These are phyloP conservation scores for Melanitta fusca DNA, from an alignment of 2,797 vertebrate genomes.

Conservation along the genomic window DNA sequence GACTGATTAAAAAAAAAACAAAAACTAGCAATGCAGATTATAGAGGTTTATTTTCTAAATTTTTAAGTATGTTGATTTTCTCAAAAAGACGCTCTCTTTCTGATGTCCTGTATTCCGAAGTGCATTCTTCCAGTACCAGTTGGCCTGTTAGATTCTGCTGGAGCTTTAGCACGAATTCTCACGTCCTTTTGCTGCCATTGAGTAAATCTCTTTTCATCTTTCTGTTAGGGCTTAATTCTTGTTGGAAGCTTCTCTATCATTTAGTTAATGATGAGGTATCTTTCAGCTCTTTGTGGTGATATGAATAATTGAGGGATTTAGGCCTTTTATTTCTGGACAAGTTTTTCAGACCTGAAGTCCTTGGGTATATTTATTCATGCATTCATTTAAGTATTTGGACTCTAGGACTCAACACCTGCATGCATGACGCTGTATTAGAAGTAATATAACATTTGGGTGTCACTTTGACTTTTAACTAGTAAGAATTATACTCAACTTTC, in stretches of 20 bases:
- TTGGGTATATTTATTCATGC: neutral
- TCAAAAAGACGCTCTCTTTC: neutral
- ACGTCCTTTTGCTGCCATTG: neutral
- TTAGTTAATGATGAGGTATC: neutral
- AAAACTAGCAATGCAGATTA: neutral
- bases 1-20: too few species aligned
- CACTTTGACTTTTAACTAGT: neutral
- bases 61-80: neutral
- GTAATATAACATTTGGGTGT: neutral
- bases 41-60: neutral
- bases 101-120: neutral
- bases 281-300: neutral
- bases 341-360: neutral
- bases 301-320: neutral
- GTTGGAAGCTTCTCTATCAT: neutral
- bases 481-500: rapidly evolving
- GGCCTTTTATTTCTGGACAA: neutral
- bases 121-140: neutral
- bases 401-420: neutral
- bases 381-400: neutral
- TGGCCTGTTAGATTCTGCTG: neutral
- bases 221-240: neutral
- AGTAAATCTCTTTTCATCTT: neutral
- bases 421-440: neutral
- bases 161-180: neutral